Base-by-base conservation (phyloP, 2,113 vertebrate species). In the Amblyornis subalaris region DNA sequence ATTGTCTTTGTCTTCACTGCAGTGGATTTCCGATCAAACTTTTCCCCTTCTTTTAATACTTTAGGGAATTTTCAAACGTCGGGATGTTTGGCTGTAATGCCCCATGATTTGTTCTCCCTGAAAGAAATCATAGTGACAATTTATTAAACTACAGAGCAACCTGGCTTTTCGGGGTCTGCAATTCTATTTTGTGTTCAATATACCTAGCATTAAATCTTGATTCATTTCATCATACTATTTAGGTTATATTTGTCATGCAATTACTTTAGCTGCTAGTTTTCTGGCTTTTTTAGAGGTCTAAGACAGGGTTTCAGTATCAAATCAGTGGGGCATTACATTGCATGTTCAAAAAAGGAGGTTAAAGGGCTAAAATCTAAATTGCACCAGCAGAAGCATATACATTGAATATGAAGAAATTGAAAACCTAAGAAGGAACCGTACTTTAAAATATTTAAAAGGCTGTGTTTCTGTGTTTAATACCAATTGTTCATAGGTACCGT, bases 101-200 rank as follows among this genome's bases (percentile, higher is more conserved):
- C 99, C 99, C 99, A 99, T 99, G 99, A 99, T 99, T 99, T 99
- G 99, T 99, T 99, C 99, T 99, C 99, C 99, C 99, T 99, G 99
- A 99, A 99, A 99, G 98, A 99, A 99, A 99, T 98, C 98, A 99
- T 99, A 99, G 99, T 99, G 99, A 99, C 98, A 99, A 99, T 99
- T 99, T 99, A 99, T 99, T 99, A 99, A 98, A 99, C 99, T 99
- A 99, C 99, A 99, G 99, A 99, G 99, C 99, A 99, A 99, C 99
- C 98, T 99, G 98, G 98, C 98, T 99, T 99, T 98, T 98, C 94
- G 97, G 98, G 99, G 98, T 99, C 98, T 99, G 98, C 98, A 99
- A 98, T 97, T 98, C 98, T 97, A 97, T 96, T 88, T 97, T 98
- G 97, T 97, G 97, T 96, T 97, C 97, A 98, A 97, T 97, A 98